These are phyloP conservation scores for Ichneumoninae sp. DNA, from an alignment of 2,888 invertebrate species.

Conservation along the genomic window DNA sequence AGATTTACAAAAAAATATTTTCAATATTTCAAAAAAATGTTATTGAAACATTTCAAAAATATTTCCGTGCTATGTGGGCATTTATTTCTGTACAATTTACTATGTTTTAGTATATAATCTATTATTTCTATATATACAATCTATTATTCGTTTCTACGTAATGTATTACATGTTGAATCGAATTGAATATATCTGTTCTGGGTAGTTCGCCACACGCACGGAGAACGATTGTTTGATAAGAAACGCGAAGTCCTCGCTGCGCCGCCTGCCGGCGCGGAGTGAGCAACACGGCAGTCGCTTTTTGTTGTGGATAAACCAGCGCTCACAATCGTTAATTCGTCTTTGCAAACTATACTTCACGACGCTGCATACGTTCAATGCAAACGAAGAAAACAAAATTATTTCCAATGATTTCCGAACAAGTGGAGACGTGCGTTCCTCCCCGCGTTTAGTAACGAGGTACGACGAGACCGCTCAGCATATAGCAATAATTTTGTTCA, in stretches of 20 bases:
- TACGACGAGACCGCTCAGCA: background rate
- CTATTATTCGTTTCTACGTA: background rate
- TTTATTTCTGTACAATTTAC: too few relatives aligned
- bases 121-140: background rate
- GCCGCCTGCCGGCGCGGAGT: background rate
- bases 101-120: too few relatives aligned
- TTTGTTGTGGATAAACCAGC: slow-evolving; percentile 2
- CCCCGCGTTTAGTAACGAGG: background rate
- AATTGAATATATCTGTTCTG: slow-evolving; percentile 10
- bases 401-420: background rate
- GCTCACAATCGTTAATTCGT: background rate
- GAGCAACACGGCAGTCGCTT: background rate
- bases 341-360: background rate
- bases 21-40: too few relatives aligned
- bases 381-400: background rate
- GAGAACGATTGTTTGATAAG: background rate
- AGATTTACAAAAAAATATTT: too few relatives aligned
- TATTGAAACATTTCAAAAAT: too few relatives aligned
- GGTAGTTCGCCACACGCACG: background rate
- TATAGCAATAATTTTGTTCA: background rate
- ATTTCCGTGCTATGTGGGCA: too few relatives aligned
- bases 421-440: background rate
- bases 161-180: slow-evolving; percentile 30
- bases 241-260: background rate
- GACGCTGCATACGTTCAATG: background rate